Base-by-base conservation (phyloP, 1,140 invertebrate species). In the Ceratoteleas bidentatus region DNA sequence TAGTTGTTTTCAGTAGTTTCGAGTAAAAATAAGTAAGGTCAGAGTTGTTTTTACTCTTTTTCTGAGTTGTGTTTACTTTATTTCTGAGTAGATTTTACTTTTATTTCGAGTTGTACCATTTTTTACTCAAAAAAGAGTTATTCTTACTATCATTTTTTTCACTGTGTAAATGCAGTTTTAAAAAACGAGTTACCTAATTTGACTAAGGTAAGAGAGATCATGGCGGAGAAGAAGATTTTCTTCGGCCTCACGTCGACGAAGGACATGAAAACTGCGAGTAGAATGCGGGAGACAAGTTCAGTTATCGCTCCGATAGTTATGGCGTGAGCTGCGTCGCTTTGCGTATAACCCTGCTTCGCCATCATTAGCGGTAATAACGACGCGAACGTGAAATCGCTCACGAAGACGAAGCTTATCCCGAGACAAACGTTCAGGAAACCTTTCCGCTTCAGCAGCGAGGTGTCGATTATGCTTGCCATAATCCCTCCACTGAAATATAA, bases 291-390 rank as follows among this genome's bases (percentile, higher is more conserved):
- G 0, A 81, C 64, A 4, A 91, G 68, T 73, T 91, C 90, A 0
- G 90, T 87, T 14, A 85, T 56, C 0, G 88, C 89, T 3, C 81
- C 74, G 8, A 88, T 69, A 0, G 88, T 91, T 43, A 91, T 83
- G 0, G 89, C 86, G 0, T 87, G 38, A 0, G 91, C 87, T 1
- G 86, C 85, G 2, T 91, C 85, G 0, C 64, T 79, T 45, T 88
- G 86, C 0, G 81, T 81, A 50, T 87, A 90, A 16, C 89, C 90
- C 6, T 56, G 10, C 6, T 89, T 82, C 2, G 56, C 72, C 87
- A 91, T 90, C 81, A 90, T 89, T 60, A 91, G 11, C n/a, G 90
- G 89, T 15, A 92, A 62, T 10, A 92, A 61, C 24, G 84, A 86
- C 0, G 73, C 60, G n/a, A 90, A 91, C 6, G 85, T 90, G 33